A percentile compares a stretch with the other conserved stretches of the same genome.
These are phyloP conservation scores for Conopomorpha cramerella DNA, from an alignment of 1,140 invertebrate species.

Conservation along the genomic window DNA sequence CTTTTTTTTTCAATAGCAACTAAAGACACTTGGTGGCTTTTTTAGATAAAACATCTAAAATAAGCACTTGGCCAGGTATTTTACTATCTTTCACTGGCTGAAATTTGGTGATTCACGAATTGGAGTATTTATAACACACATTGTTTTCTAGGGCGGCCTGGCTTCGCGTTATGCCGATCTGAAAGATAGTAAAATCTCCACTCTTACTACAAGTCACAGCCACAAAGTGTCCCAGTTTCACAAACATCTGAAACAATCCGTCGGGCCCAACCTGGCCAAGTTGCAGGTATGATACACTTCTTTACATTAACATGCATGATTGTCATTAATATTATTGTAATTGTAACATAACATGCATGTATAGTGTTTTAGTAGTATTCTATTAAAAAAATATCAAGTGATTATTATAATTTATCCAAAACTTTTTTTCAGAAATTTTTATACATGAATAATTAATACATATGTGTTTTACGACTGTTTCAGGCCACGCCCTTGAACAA, in stretches of 20 bases:
- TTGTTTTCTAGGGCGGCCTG: slow-evolving; percentile 70
- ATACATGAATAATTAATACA: too few relatives aligned
- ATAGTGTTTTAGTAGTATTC: too few relatives aligned
- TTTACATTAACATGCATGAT: slow-evolving; percentile 31
- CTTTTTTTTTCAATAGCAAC: too few relatives aligned
- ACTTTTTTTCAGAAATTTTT: too few relatives aligned
- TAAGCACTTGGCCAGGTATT: slow-evolving; percentile 50
- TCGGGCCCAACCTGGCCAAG: slow-evolving; percentile 79
- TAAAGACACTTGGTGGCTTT: too few relatives aligned
- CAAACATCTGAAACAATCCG: slow-evolving; percentile 84
- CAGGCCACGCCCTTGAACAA: slow-evolving; percentile 77
- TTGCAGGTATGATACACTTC: slow-evolving; percentile 71
- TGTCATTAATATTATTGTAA: slow-evolving; percentile 3
- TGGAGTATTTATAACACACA: slow-evolving; percentile 15
- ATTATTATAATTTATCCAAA: too few relatives aligned
- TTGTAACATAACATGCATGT: too few relatives aligned
- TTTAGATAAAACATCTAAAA: slow-evolving; percentile 17
- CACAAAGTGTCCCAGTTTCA: slow-evolving; percentile 93
- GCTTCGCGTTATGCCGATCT: slow-evolving; percentile 79
- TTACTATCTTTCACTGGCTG: slow-evolving; percentile 63
- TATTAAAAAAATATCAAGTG: too few relatives aligned
- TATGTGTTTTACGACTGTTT: slow-evolving; percentile 1
- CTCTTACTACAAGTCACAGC: slow-evolving; percentile 78
- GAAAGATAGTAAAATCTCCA: slow-evolving; percentile 86
- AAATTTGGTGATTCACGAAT: too few relatives aligned